Evolutionary conservation across 2,888 invertebrate genomes (phyloP), one percentile per base, ranked within the genome.

Genomic region (Oeneis ivallda): DNA sequence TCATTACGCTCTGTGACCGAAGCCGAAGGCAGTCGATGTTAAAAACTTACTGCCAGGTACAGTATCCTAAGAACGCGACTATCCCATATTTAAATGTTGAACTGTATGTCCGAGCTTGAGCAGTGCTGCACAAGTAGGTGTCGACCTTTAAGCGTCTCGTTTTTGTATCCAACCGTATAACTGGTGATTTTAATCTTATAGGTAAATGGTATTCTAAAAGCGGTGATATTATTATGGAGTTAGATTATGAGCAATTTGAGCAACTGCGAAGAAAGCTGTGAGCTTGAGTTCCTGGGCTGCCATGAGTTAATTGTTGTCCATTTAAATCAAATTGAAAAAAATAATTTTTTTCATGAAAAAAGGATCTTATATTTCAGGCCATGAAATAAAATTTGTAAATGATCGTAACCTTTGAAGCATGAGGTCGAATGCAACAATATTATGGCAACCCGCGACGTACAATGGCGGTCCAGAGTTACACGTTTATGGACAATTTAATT

Each of bases 201-300:
- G n/a, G n/a, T n/a, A 82, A 81, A 86, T 85, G 85, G 79, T 81
- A 79, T 75, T 77, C 86, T 87, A 87, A 79, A 89, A 89, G 90
- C 89, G 70, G 86, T 87, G 87, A 86, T 75, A 79, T 76, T n/a
- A 84, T 15, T 13, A 62, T 84, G 82, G 83, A 75, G 72, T 78
- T 81, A 78, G 75, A 76, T 76, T 77, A 80, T 79, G 80, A 83
- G 78, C 82, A 75, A 79, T 79, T 91, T 89, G 90, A 89, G 89
- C 90, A 89, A 87, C 83, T 85, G 90, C 83, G 75, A 83, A 84
- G 86, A 87, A 88, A 91, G 90, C 91, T 91, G 91, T 90, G 90
- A 89, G 90, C 87, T 84, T 82, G 74, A 80, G 76, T 78, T 76
- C 73, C 75, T 73, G 83, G 86, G 88, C 84, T 89, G 87, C 88